Evolutionary conservation across 2,888 invertebrate species (phyloP), one percentile per base, ranked within the genome.

Genomic region (Apamea epomidion): DNA sequence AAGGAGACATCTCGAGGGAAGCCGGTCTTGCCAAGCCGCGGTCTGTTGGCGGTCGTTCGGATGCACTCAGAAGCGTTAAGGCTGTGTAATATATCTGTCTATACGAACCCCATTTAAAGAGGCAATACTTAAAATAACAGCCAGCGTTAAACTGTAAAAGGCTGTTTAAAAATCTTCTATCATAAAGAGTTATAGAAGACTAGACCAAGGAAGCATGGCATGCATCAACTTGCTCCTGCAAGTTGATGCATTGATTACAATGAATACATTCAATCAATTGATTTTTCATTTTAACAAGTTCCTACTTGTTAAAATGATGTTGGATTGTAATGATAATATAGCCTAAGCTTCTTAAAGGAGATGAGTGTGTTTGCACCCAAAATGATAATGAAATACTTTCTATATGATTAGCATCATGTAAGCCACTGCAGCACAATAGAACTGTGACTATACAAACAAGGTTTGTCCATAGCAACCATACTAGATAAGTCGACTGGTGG

Each of bases 1-100:
- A 74, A 51, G 60, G 62, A 70, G 83, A 83, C 87, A 87, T 74
- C 42, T 84, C 81, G 85, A 87, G 81, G 84, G 73, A 84, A 86
- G 81, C 85, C 77, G 77, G 85, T 86, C 81, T 87, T 78, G 72
- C 73, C 80, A 82, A 76, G 73, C 42, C 60, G 70, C 48, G 74
- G 42, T 64, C 71, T 79, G 71, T 65, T 77, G 76, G 74, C 69
- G 78, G 74, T 74, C 87, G 54, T 68, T 83, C 37, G 16, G 74
- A 74, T 76, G 64, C 48, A 51, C 54, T 62, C 29, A 65, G 45
- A 74, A 54, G n/a, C 65, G 51, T 74, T 70, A 78, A 70, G 76
- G 76, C 74, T 68, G 42, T 71, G 51, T 83, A 71, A 69, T 71
- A 82, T 76, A 60, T 67, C 18, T 48, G 60, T 65, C 65, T 54